phyloP scores from a whole-genome alignment of 2,797 vertebrate species.

The Mycteria americana region DNA sequence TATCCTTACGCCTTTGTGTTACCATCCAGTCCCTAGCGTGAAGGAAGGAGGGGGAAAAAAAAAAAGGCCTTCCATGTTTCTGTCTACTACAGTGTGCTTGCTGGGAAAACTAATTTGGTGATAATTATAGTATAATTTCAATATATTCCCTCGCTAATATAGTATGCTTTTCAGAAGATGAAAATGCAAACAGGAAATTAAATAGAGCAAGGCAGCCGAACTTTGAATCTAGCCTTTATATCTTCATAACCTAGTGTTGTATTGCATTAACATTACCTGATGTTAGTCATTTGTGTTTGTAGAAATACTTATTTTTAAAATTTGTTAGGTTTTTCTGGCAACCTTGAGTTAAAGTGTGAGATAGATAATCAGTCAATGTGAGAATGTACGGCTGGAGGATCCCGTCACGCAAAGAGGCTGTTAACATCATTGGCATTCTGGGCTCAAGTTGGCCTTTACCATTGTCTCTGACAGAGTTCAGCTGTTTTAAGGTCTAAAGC shows the following conservation, averaged over 20 bases:
- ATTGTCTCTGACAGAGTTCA: neutral
- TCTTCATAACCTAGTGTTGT: neutral
- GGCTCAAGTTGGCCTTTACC: neutral
- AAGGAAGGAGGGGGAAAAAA: neutral
- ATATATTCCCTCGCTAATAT: neutral
- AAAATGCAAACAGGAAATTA: neutral
- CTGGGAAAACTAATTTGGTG: neutral
- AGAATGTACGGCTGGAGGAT: neutral
- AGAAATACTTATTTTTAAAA: neutral
- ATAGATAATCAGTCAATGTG: neutral
- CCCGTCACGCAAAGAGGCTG: neutral
- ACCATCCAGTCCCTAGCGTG: neutral
- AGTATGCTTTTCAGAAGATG: neutral
- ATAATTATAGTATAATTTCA: neutral
- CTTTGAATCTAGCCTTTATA: neutral
- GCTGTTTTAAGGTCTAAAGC: neutral
- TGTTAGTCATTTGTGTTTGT: neutral
- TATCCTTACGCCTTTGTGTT: neutral
- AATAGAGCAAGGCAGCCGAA: neutral
- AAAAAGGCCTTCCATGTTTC: neutral
- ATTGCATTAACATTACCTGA: neutral
- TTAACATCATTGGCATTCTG: neutral
- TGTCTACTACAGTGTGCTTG: neutral
- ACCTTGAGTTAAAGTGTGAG: neutral
- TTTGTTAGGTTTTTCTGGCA: neutral